Percentiles rank a stretch among this genome's conserved stretches.
phyloP scores from a whole-genome alignment of 1,140 invertebrate species.

The Procambarus clarkii region DNA sequence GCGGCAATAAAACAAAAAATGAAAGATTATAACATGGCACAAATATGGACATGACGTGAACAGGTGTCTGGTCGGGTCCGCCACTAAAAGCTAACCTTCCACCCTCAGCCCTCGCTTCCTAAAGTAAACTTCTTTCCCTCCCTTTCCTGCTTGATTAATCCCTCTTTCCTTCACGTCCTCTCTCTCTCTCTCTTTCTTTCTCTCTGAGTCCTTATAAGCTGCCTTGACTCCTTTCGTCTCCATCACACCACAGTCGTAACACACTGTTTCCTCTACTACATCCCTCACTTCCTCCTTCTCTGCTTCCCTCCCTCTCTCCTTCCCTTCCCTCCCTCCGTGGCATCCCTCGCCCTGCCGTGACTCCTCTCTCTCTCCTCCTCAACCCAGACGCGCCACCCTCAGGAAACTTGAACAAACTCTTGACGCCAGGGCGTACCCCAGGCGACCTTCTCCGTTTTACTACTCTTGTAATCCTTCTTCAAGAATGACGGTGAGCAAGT shows the following conservation, averaged over 20 bases:
- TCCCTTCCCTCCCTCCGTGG: constrained; percentile 22
- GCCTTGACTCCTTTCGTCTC: background rate
- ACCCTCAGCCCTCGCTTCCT: background rate
- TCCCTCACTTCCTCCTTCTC: background rate
- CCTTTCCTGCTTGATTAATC: background rate
- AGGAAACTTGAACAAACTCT: constrained; percentile 46
- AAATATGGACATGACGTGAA: no score
- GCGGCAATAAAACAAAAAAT: no score
- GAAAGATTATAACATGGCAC: no score
- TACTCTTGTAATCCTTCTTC: constrained; percentile 57
- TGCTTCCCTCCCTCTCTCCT: constrained; percentile 14
- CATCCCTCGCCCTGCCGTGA: background rate
- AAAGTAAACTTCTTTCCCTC: background rate
- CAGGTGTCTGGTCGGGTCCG: no score
- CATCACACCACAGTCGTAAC: background rate
- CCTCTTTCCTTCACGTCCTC: background rate
- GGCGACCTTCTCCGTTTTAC: constrained; percentile 24
- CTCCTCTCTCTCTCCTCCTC: constrained; percentile 25
- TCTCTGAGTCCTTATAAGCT: background rate
- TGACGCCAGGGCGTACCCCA: constrained; percentile 3
- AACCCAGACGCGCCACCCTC: constrained; percentile 31
- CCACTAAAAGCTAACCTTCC: no score
- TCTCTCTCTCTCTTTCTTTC: background rate
- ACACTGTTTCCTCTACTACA: background rate
- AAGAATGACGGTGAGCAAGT: constrained; percentile 83